phyloP scores from a whole-genome alignment of 2,797 vertebrate genomes.

The Forpus xanthops region DNA sequence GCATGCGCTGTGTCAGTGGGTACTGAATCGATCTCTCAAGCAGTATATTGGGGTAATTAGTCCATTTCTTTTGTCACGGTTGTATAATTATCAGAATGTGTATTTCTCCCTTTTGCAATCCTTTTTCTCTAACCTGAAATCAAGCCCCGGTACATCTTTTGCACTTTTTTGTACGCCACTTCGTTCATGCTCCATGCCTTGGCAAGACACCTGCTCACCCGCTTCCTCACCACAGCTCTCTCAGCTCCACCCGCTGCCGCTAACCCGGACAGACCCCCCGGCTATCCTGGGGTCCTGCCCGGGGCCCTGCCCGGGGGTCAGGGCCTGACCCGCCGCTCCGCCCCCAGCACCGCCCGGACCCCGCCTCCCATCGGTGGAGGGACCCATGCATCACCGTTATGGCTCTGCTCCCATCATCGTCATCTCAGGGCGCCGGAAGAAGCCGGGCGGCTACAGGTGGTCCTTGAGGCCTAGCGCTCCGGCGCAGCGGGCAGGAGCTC shows the following conservation, averaged over 20 bases:
- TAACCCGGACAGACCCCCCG: accelerated
- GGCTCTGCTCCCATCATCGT: not conserved
- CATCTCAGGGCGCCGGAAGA: not conserved
- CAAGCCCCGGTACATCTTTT: not conserved
- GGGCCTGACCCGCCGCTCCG: too few species aligned
- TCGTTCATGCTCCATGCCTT: accelerated
- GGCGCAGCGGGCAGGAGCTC: not conserved
- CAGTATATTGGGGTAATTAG: accelerated
- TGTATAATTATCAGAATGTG: not conserved
- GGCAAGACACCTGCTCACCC: not conserved
- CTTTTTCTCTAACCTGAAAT: not conserved
- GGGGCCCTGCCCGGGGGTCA: not conserved
- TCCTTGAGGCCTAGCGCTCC: not conserved
- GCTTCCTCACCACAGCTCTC: not conserved
- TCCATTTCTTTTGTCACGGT: accelerated
- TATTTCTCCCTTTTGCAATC: not conserved
- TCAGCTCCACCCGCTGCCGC: too few species aligned
- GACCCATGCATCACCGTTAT: not conserved
- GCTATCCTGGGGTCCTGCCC: too few species aligned
- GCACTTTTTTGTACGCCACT: too few species aligned
- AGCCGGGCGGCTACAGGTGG: not conserved
- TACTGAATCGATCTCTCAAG: accelerated
- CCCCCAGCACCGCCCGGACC: not conserved
- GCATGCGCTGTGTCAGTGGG: too few species aligned
- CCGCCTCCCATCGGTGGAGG: too few species aligned